Base-by-base conservation (phyloP, 2,888 invertebrate species). In the Drosophila lacicola region DNA sequence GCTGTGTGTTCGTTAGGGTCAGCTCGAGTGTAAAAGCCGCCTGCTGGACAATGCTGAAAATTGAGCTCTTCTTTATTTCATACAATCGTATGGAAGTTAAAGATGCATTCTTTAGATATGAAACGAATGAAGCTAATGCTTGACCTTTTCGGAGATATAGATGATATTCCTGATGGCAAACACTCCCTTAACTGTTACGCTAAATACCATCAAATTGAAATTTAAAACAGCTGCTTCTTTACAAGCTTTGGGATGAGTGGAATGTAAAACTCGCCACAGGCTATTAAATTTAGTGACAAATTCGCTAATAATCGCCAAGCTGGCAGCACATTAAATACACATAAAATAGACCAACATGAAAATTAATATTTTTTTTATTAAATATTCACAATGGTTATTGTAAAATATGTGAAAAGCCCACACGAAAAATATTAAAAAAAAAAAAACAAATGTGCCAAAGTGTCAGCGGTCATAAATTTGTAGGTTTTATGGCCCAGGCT, bases 401-500 rank as follows among this genome's bases (percentile, higher is more conserved):
- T 61, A 51, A 63, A 39, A 2, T 46, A 58, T 41, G 57, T 33
- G 44, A 49, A 55, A 44, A 62, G 58, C 74, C 74, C 68, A 73
- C 66, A 78, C 78, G 44, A 54, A 78, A 17, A 58, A 58, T 55
- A 19, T 41, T 25, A 33, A 53, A 51, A 13, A 36, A 50, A 37
- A 46, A 29, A 45, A 67, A 61, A 66, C 47, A 64, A 63, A 74
- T 76, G 65, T 71, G 78, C 66, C 80, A 70, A 79, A 81, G 72
- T 68, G 80, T 70, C 67, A 70, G 66, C 63, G 68, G 73, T 46
- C 68, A 78, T 84, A 70, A 89, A 89, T 87, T 84, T 69, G 74
- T 89, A 45, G 73, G 64, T 71, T 84, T 84, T 84, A 88, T 87
- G 73, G 69, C 63, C 64, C 70, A 65, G 77, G 87, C 83, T 89